Evolutionary conservation across 2,113 vertebrate genomes (phyloP), one percentile per base, ranked within the genome.

Genomic region (Brachyhypopomus gauderio): DNA sequence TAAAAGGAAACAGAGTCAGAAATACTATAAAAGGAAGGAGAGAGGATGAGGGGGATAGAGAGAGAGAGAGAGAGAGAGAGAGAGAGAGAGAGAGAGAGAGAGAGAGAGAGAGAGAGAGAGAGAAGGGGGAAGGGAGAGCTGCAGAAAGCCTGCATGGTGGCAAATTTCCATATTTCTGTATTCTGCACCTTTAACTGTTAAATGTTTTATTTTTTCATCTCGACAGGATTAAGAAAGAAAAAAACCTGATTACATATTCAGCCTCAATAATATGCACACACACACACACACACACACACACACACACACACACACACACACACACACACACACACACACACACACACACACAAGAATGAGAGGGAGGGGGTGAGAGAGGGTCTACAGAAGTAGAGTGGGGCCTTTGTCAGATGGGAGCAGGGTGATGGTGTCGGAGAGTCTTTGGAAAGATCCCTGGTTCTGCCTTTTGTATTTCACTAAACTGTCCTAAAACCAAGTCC

Each of bases 161-260:
- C 38, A 87, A 64, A 84, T 90, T 87, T 87, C 80, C 77, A 90
- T 88, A 86, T 90, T 87, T 89, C 78, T 59, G 86, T 86, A 84
- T 75, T 64, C 79, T 77, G 45, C 79, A 52, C 41, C 22, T 75
- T 83, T 48, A 79, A 58, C 23, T 72, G 63, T 74, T 88, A 80
- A 81, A 84, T 85, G 73, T 82, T 88, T 91, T 78, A 82, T 89
- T 86, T 89, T 83, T 52, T 4, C 86, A 87, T 82, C 64, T 83
- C 89, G 79, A 75, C 14, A 45, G 83, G 90, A 89, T 36, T 85
- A 83, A 25, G 20, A 72, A 20, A 36, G 83, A 22, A 71, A 67
- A 84, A 67, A 23, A 75, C 60, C 60, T 30, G 30, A 85, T 85
- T 84, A 86, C 85, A 3, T 77, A 84, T 90, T 87, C 82, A 75